Evolutionary conservation across 1,140 invertebrate species (phyloP).

Genomic region (Ceratitis capitata): DNA sequence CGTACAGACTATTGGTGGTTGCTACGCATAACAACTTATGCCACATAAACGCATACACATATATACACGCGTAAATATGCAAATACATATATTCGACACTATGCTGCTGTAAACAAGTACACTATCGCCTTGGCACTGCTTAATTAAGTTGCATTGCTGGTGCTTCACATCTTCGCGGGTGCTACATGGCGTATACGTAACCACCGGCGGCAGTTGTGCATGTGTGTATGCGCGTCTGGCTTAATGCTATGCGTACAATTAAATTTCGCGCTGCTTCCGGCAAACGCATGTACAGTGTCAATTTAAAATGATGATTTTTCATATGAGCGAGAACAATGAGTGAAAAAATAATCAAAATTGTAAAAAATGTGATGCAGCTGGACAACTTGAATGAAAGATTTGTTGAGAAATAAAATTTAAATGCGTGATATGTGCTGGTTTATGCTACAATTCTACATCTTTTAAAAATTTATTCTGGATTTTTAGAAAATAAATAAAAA

Average conservation of each 20-base stretch:
- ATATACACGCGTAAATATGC: not conserved
- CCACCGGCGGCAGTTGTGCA: not conserved
- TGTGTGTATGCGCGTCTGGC: not conserved
- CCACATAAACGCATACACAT: not conserved
- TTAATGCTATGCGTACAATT: constrained; percentile 8
- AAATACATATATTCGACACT: not conserved
- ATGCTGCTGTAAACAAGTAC: not conserved
- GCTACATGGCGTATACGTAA: not conserved
- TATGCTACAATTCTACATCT: too few species aligned
- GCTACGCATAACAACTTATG: not conserved
- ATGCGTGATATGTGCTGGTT: too few species aligned
- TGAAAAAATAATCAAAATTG: too few species aligned
- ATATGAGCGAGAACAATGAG: too few species aligned
- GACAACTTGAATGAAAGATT: too few species aligned
- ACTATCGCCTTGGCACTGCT: not conserved
- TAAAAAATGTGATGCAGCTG: too few species aligned
- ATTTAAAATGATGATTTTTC: too few species aligned
- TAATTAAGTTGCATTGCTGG: constrained; percentile 26
- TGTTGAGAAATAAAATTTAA: too few species aligned
- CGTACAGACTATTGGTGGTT: not conserved
- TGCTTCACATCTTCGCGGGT: not conserved
- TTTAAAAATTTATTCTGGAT: too few species aligned
- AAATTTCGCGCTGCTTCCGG: not conserved
- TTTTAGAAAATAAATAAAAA: too few species aligned
- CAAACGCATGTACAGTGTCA: not conserved